These are phyloP conservation scores for Indicator indicator DNA, from an alignment of 2,113 vertebrate genomes.

Conservation along the genomic window DNA sequence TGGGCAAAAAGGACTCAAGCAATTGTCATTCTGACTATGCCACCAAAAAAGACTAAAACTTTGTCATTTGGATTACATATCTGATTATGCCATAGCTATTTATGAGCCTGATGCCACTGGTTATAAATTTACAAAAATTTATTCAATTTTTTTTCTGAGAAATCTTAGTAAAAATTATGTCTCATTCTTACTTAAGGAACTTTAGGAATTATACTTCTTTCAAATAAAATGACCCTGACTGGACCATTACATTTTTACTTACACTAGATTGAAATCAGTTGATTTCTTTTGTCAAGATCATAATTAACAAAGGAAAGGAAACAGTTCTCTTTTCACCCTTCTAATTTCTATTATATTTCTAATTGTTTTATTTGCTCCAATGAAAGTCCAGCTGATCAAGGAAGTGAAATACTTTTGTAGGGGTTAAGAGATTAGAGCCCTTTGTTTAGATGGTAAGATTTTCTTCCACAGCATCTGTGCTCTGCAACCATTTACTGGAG, in stretches of 20 bases:
- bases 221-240: not conserved
- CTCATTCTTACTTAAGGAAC: not conserved
- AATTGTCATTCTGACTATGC: not conserved
- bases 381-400: not conserved
- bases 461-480: not conserved
- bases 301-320: not conserved
- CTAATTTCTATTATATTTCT: not conserved
- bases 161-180: conserved; percentile 35
- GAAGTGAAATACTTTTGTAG: not conserved
- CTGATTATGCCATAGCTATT: not conserved
- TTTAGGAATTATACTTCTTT: not conserved
- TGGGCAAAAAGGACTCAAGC: not conserved
- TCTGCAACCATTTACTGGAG: not conserved
- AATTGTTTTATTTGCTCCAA: not conserved
- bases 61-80: conserved; percentile 33
- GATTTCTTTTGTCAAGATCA: not conserved
- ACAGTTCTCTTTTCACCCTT: not conserved
- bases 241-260: not conserved
- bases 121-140: not conserved
- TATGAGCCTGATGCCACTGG: not conserved
- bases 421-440: not conserved
- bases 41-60: conserved; percentile 37
- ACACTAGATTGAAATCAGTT: not conserved
- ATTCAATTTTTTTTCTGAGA: not conserved
- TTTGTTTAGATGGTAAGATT: not conserved